These are phyloP conservation scores for Drosophila borborema DNA, from an alignment of 2,888 invertebrate genomes.

Conservation along the genomic window DNA sequence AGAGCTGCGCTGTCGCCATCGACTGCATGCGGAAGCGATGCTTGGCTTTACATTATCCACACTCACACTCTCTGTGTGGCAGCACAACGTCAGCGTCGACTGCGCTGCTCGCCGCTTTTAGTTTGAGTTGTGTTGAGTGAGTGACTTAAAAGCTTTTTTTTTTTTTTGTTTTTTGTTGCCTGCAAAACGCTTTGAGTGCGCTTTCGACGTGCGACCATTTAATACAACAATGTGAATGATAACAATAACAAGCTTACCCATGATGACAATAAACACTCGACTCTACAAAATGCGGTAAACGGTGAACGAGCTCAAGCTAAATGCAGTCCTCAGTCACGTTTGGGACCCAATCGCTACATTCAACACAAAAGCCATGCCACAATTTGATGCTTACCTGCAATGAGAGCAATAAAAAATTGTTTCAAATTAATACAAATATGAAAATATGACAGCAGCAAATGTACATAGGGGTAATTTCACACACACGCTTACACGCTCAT, in stretches of 20 bases:
- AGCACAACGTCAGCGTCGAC: slow-evolving; percentile 12
- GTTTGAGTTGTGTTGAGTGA: slow-evolving; percentile 20
- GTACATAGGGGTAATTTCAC: slow-evolving; percentile 32
- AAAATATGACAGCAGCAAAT: slow-evolving; percentile 14
- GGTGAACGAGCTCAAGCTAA: slow-evolving; percentile 35
- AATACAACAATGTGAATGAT: slow-evolving; percentile 11
- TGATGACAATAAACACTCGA: slow-evolving; percentile 9
- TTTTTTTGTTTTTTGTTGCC: slow-evolving; percentile 25
- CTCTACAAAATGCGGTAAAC: slow-evolving; percentile 26
- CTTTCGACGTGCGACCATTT: slow-evolving; percentile 8
- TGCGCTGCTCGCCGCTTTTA: slow-evolving; percentile 6
- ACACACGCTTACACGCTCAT: background rate
- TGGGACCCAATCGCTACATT: slow-evolving; percentile 40
- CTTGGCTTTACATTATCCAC: slow-evolving; percentile 56
- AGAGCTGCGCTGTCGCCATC: slow-evolving; percentile 48
- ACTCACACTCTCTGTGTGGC: slow-evolving; percentile 14
- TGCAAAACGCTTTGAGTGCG: slow-evolving; percentile 31
- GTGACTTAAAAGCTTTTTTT: slow-evolving; percentile 46
- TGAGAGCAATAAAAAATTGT: slow-evolving; percentile 27
- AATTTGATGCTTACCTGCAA: slow-evolving; percentile 69
- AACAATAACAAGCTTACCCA: slow-evolving; percentile 52
- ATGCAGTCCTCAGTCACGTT: slow-evolving; percentile 60
- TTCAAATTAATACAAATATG: slow-evolving; percentile 33
- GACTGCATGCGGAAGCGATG: slow-evolving; percentile 66
- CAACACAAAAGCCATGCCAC: slow-evolving; percentile 29